These are phyloP conservation scores for Notocelia uddmanniana DNA, from an alignment of 2,888 invertebrate species.

Conservation along the genomic window DNA sequence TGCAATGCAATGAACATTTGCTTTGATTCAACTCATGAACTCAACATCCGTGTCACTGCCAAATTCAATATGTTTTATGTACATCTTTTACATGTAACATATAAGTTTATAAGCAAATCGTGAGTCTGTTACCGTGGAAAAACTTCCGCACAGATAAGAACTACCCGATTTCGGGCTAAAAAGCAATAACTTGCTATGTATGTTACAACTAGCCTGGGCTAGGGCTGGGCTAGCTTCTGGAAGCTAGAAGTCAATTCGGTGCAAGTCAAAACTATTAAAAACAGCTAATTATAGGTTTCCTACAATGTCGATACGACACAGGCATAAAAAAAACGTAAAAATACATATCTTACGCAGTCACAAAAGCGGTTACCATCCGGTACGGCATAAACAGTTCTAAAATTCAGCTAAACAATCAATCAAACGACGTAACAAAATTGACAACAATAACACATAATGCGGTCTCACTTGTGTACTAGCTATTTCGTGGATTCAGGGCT, in stretches of 20 bases:
- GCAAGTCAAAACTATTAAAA: not conserved
- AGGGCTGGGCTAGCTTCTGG: too few relatives aligned
- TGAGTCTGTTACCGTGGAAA: too few relatives aligned
- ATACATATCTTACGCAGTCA: slow-evolving; percentile 31
- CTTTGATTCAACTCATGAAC: not conserved
- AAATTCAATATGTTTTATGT: too few relatives aligned
- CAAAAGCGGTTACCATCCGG: slow-evolving; percentile 35
- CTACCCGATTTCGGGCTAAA: not conserved
- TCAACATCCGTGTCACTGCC: not conserved
- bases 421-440: slow-evolving; percentile 38
- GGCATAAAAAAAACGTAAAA: slow-evolving; percentile 24
- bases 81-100: too few relatives aligned
- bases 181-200: not conserved
- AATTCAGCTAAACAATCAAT: slow-evolving; percentile 27
- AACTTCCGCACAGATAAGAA: not conserved
- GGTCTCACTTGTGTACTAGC: slow-evolving; percentile 17
- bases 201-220: not conserved
- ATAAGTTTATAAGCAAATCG: too few relatives aligned
- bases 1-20: not conserved
- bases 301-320: slow-evolving; percentile 44
- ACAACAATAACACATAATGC: slow-evolving; percentile 31
- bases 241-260: slow-evolving; percentile 13
- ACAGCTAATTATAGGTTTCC: slow-evolving; percentile 4
- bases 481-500: not conserved
- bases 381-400: slow-evolving; percentile 29